Conservation (phyloP, 2,113 vertebrate genomes). For the Tupaia chinensis region DNA sequence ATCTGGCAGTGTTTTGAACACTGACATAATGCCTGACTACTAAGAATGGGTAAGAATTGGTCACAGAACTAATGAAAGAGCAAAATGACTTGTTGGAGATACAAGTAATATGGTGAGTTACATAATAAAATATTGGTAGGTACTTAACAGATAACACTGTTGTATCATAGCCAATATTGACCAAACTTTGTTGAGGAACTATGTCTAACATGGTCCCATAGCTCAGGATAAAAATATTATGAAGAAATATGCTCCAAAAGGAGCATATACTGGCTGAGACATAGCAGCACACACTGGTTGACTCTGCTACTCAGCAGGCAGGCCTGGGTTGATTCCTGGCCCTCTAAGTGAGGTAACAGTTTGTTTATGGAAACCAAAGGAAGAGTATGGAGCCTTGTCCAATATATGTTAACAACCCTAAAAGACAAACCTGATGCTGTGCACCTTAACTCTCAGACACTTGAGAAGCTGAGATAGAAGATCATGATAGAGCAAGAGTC, state of each 20-base stretch:
- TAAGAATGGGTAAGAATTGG: background rate
- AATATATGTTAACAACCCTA: no score
- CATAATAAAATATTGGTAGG: background rate
- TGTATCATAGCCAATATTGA: background rate
- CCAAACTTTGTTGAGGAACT: background rate
- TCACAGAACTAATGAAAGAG: background rate
- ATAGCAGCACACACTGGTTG: no score
- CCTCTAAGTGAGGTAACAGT: no score
- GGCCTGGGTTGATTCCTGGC: no score
- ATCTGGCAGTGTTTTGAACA: background rate
- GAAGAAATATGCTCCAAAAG: background rate
- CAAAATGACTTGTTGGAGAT: background rate
- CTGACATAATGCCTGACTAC: background rate
- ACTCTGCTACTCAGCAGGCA: no score
- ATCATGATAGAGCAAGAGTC: no score
- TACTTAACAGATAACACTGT: background rate
- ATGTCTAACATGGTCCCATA: background rate
- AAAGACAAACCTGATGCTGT: no score
- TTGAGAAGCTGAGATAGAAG: no score
- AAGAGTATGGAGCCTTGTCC: no score
- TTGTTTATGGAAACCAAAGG: no score
- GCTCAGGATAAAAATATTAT: background rate
- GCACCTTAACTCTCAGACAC: no score
- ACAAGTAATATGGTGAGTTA: background rate
- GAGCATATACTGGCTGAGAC: no score